Evolutionary conservation across 2,797 vertebrate genomes (phyloP).

Genomic region (Chaenodraco wilsoni): DNA sequence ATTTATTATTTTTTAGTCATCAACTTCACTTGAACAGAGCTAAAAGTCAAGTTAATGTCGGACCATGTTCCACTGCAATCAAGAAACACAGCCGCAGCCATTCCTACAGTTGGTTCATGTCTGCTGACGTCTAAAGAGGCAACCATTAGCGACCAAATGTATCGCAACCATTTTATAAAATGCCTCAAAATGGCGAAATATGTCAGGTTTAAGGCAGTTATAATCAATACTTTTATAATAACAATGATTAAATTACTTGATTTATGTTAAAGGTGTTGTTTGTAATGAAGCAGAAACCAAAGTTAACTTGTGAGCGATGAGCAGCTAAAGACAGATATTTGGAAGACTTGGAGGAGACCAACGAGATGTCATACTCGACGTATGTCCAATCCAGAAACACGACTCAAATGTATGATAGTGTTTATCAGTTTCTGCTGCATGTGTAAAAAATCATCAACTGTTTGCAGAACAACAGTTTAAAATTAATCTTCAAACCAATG

Average conservation of each 20-base stretch:
- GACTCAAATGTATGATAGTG: background rate
- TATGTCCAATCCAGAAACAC: background rate
- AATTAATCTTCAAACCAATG: background rate
- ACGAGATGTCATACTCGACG: background rate
- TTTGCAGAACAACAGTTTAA: background rate
- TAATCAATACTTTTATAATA: background rate
- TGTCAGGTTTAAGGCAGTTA: background rate
- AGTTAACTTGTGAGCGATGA: background rate
- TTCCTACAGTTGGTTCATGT: background rate
- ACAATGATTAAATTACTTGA: background rate
- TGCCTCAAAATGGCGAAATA: background rate
- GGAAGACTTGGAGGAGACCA: background rate
- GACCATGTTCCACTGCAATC: background rate
- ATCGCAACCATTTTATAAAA: background rate
- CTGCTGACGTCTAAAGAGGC: background rate
- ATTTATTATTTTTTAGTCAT: too few relatives aligned
- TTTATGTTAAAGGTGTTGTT: background rate
- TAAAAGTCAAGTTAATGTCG: background rate
- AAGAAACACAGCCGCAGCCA: background rate
- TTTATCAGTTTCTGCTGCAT: background rate
- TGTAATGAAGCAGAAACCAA: background rate
- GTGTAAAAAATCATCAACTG: background rate
- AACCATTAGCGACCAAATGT: background rate
- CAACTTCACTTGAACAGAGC: background rate
- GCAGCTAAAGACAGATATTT: background rate